Conservation (phyloP, 2,888 invertebrate species). For the Nowickia ferox region DNA sequence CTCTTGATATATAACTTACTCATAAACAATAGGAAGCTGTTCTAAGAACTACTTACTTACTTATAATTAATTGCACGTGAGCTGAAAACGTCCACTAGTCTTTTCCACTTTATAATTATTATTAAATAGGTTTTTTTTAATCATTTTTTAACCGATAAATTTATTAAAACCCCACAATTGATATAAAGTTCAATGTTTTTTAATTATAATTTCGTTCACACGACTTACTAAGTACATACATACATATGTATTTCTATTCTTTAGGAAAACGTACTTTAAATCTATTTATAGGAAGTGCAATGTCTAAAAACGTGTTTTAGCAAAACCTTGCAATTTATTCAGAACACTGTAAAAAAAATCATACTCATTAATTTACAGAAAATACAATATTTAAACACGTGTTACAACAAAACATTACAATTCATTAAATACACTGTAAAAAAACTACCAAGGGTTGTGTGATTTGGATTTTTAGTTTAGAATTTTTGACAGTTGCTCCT, state of each 20-base stretch:
- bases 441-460: too few species aligned
- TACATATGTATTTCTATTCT: not conserved
- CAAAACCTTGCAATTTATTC: not conserved
- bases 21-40: not conserved
- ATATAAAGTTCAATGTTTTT: constrained; percentile 56
- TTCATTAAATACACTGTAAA: too few species aligned
- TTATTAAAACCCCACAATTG: not conserved
- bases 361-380: too few species aligned
- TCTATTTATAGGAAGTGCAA: constrained; percentile 50
- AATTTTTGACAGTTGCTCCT: too few species aligned
- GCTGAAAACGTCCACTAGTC: not conserved
- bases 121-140: constrained; percentile 8
- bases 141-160: constrained; percentile 8
- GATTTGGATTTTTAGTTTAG: too few species aligned
- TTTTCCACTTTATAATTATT: not conserved
- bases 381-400: too few species aligned
- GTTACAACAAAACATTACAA: too few species aligned
- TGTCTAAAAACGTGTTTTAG: constrained; percentile 42
- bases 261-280: constrained; percentile 1
- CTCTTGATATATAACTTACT: not conserved
- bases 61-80: constrained; percentile 26
- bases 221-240: constrained; percentile 8
- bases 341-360: constrained; percentile 3
- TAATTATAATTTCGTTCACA: constrained; percentile 49
- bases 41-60: not conserved